phyloP scores from a whole-genome alignment of 1,140 invertebrate species.

The Drosophila pseudoobscura region DNA sequence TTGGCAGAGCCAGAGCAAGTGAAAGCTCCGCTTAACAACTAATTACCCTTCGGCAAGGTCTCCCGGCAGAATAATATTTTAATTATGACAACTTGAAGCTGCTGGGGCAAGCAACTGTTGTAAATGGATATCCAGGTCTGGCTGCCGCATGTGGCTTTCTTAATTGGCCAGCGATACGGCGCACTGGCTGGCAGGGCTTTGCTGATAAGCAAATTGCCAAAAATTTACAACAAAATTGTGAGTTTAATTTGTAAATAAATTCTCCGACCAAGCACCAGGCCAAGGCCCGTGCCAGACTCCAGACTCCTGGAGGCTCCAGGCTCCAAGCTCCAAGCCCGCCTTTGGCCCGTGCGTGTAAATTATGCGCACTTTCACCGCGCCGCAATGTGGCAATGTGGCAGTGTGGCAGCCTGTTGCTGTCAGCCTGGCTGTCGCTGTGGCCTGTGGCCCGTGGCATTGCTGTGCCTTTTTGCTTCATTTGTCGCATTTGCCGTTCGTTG shows the following conservation, averaged over 20 bases:
- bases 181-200: slow-evolving; percentile 15
- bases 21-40: slow-evolving; percentile 51
- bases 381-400: slow-evolving; percentile 23
- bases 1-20: slow-evolving; percentile 38
- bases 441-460: slow-evolving; percentile 3
- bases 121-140: slow-evolving; percentile 51
- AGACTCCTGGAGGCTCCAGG: no score
- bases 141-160: slow-evolving; percentile 75
- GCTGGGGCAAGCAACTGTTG: slow-evolving; percentile 29
- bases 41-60: slow-evolving; percentile 47
- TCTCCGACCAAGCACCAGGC: neutral
- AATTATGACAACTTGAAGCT: slow-evolving; percentile 65
- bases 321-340: no score
- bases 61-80: slow-evolving; percentile 55
- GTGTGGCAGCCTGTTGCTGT: slow-evolving; percentile 5
- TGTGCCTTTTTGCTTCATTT: slow-evolving; percentile 55
- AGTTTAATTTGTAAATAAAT: slow-evolving; percentile 59
- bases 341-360: slow-evolving; percentile 58
- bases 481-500: slow-evolving; percentile 17
- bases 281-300: slow-evolving; percentile 5
- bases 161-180: slow-evolving; percentile 53
- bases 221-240: slow-evolving; percentile 62
- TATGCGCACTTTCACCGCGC: slow-evolving; percentile 76
- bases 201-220: slow-evolving; percentile 73
- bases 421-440: neutral